Evolutionary conservation across 2,797 vertebrate species (phyloP).

Genomic region (Acipenser transmontanus): DNA sequence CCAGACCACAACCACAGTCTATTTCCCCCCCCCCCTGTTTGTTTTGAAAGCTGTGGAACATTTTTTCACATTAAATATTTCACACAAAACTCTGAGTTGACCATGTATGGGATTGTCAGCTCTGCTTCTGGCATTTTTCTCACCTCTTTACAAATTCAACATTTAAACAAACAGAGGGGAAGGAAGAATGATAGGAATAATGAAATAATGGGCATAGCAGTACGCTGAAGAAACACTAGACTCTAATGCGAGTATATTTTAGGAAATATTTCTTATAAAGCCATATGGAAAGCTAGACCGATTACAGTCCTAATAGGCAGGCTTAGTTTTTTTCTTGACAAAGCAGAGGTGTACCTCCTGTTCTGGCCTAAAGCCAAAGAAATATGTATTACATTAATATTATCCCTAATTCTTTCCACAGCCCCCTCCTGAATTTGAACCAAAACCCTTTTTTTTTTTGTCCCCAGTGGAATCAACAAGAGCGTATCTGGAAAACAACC

Average conservation of each 20-base stretch:
- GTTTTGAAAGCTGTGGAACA: not conserved
- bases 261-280: too few relatives aligned
- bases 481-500: not conserved
- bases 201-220: not conserved
- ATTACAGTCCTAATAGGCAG: too few relatives aligned
- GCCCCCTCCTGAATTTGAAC: too few relatives aligned
- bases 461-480: not conserved
- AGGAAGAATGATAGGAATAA: not conserved
- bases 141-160: slow-evolving; percentile 4
- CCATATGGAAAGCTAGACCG: too few relatives aligned
- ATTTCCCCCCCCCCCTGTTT: not conserved
- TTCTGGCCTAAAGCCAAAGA: too few relatives aligned
- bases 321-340: too few relatives aligned
- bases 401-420: too few relatives aligned
- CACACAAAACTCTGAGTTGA: not conserved
- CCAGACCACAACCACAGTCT: slow-evolving; percentile 27
- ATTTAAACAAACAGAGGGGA: too few relatives aligned
- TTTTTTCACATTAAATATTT: not conserved
- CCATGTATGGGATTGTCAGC: not conserved
- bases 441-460: too few relatives aligned
- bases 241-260: too few relatives aligned
- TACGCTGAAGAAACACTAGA: not conserved
- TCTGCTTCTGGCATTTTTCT: not conserved
- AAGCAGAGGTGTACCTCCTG: too few relatives aligned
- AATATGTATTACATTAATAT: too few relatives aligned